Base-by-base conservation (phyloP, 2,113 vertebrate species). In the Cyprinodon variegatus region DNA sequence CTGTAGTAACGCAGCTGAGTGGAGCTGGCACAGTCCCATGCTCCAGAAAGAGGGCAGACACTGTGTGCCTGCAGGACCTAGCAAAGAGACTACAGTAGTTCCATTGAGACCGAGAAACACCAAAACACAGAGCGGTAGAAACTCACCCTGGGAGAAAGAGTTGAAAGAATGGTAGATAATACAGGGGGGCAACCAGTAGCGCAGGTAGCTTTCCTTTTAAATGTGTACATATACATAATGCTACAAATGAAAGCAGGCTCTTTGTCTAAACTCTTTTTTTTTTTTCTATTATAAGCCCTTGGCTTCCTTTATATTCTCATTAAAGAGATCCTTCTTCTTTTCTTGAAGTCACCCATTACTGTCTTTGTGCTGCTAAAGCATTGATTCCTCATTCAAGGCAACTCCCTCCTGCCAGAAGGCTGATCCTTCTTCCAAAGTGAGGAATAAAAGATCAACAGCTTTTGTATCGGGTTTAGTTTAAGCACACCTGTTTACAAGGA, bases 51-150 rank as follows among this genome's bases (percentile, higher is more conserved):
- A 87, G 82, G 84, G 74, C 67, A 79, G 86, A 64, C 85, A 76
- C 57, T 77, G 83, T 89, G 88, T 89, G 90, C 85, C 90, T 84
- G 85, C 65, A 53, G 81, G 88, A 89, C 89, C 86, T 79, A 66
- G 76, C 86, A 90, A 91, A 93, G 79, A 92, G 22, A 88, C 75
- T 85, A 90, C 81, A 91, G 86, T 86, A 65, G 76, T 74, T 70
- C 89, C 73, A 88, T 78, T 89, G 90, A 92, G 90, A 88, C 74
- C 1, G 41, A 75, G 68, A 29, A 29, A 29, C 29, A 29, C 50
- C 70, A 77, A 85, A 84, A 89, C 81, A 68, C 77, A 74, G 81
- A 74, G 78, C 79, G 69, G 77, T 63, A 90, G 74, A 88, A 77
- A 86, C 85, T 75, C 67, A 80, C 43, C 65, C 72, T 76, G 85